A percentile compares a stretch with the other conserved stretches of the same genome.
Evolutionary conservation across 2,888 invertebrate genomes (phyloP).

Genomic region (Himalopsyche anomala): DNA sequence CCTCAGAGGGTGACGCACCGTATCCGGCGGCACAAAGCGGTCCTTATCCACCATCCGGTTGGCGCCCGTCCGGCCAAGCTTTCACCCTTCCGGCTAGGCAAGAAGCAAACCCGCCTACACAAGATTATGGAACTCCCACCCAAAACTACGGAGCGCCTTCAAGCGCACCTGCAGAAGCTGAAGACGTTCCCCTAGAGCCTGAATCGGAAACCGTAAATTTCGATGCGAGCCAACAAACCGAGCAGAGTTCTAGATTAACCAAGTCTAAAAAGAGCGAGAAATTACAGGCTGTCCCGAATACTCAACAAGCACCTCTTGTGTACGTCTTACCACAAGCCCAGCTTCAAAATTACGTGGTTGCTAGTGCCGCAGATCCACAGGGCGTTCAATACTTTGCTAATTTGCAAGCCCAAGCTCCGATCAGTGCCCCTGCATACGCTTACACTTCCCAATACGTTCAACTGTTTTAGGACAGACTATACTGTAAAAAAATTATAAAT

Average conservation of each 20-base stretch:
- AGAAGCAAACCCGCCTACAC: slow-evolving; percentile 66
- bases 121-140: slow-evolving; percentile 67
- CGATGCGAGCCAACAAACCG: slow-evolving; percentile 39
- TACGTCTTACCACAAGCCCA: slow-evolving; percentile 49
- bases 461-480: slow-evolving; percentile 37
- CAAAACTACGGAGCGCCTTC: slow-evolving; percentile 67
- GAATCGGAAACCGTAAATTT: slow-evolving; percentile 57
- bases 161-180: neutral
- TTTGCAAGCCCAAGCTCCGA: slow-evolving; percentile 47
- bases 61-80: slow-evolving; percentile 72
- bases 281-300: slow-evolving; percentile 22
- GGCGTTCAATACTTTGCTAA: slow-evolving; percentile 55
- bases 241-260: slow-evolving; percentile 50
- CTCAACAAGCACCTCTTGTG: slow-evolving; percentile 18
- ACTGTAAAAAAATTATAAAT: neutral
- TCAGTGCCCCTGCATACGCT: slow-evolving; percentile 38
- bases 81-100: slow-evolving; percentile 73
- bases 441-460: slow-evolving; percentile 61
- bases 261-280: slow-evolving; percentile 50
- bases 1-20: slow-evolving; percentile 33
- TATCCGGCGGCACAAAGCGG: slow-evolving; percentile 47
- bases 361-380: slow-evolving; percentile 44
- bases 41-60: slow-evolving; percentile 71
- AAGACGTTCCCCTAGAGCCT: slow-evolving; percentile 52
- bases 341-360: slow-evolving; percentile 54